Conservation (phyloP, 2,888 invertebrate species). For the Drosophila paranaensis region DNA sequence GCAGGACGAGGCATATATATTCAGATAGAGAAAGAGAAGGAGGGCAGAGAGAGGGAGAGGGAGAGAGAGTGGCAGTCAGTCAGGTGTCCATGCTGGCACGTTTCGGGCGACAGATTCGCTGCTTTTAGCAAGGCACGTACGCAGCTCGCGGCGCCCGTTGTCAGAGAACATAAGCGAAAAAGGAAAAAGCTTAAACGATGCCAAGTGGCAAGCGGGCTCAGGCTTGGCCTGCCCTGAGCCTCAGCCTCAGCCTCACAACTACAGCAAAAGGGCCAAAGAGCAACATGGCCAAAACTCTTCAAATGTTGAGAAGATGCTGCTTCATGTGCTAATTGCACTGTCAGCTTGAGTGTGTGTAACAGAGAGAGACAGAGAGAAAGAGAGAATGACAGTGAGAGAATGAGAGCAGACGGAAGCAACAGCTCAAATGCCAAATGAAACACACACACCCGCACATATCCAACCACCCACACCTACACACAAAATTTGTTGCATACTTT, state of each 20-base stretch:
- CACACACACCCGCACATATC: constrained; percentile 20
- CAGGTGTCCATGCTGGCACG: constrained; percentile 46
- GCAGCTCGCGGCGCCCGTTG: constrained; percentile 43
- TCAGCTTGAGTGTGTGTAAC: constrained; percentile 61
- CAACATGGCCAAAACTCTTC: constrained; percentile 58
- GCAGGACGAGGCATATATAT: neutral
- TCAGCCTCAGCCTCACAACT: constrained; percentile 11
- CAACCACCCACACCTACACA: constrained; percentile 1
- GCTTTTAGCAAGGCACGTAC: constrained; percentile 53
- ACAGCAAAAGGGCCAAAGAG: constrained; percentile 50
- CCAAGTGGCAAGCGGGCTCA: constrained; percentile 68
- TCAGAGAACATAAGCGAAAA: constrained; percentile 33
- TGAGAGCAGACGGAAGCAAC: constrained; percentile 64
- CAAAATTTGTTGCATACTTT: constrained; percentile 76
- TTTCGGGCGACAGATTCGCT: constrained; percentile 49
- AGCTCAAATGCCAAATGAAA: constrained; percentile 69
- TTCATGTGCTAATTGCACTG: constrained; percentile 81
- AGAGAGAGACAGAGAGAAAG: constrained; percentile 1
- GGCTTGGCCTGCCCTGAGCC: constrained; percentile 5
- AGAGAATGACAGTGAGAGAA: neutral
- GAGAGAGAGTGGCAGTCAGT: constrained; percentile 1
- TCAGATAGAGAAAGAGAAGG: neutral
- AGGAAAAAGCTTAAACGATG: constrained; percentile 68
- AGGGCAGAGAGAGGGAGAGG: constrained; percentile 3
- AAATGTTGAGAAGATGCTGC: constrained; percentile 76